Base-by-base conservation (phyloP, 30 jellyfish, hydroid and myxozoan genomes). In the Rhopilema esculentum region DNA sequence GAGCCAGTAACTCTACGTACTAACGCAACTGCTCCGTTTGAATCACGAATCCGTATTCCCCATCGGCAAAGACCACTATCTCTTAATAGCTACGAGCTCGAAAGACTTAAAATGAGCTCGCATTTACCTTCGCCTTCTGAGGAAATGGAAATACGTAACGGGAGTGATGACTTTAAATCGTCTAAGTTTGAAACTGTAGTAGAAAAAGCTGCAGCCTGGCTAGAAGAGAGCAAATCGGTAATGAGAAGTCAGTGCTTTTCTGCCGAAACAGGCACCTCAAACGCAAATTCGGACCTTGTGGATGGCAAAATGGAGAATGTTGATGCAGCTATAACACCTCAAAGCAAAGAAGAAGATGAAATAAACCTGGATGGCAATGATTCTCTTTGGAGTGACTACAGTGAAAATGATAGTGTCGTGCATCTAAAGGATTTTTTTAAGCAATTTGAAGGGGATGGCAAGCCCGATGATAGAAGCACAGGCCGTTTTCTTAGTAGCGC, bases 171-270 rank as follows among this genome's bases (percentile, higher is more conserved):
- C n/a, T n/a, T 17, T n/a, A 28, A 63, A 18, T 22, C 31, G 19
- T 22, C 66, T 29, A 16, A 48, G 49, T 26, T 84, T 49, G 92
- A 84, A 50, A 52, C 69, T 27, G 85, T 84, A 23, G 77, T 84
- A 17, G 79, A 72, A 25, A 84, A 28, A 79, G 92, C 92, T 0
- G 85, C 92, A 8, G 84, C 92, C 0, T 84, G 92, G 92, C 64
- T 84, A 64, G 87, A 73, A 30, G 92, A 84, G 51, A 84, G 92
- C 66, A 84, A 72, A 71, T 68, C 90, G 18, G 26, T 66, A 2
- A 80, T 65, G 72, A 69, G 67, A 40, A 30, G 50, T 25, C 81
- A 66, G 61, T 40, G 53, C 28, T 65, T 66, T 31, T 29, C 81
- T 4, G 66, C 27, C 19, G 25, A 68, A 18, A 8, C 23, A 4